Base-by-base conservation (phyloP, 2,113 vertebrate species). In the Holacanthus passer region DNA sequence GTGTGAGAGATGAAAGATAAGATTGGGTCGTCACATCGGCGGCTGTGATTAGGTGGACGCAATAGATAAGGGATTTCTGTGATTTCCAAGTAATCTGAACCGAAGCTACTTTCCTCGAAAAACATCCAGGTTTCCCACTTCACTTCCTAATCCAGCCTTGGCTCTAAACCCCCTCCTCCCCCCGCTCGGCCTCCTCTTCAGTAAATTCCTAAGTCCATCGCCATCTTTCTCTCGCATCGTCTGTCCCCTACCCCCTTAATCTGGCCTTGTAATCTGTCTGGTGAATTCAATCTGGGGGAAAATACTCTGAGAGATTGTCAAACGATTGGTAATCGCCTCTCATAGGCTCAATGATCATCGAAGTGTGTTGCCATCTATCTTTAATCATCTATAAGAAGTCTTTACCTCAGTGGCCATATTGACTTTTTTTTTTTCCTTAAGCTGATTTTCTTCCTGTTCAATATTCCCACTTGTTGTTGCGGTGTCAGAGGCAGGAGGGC, bases 231-330 rank as follows among this genome's bases (percentile, higher is more conserved):
- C 75, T 77, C 6, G 9, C 82, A 66, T 84, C 22, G 73, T 74
- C 82, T 39, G 24, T 20, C 65, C 63, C 52, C 45, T 77, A 73
- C 47, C 20, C 73, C 52, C 75, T 75, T 93, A 92, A 93, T 93
- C 91, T 86, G 79, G 17, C 0, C 13, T 65, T 58, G 55, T 89
- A 94, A 93, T 94, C 93, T 89, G 85, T 89, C 88, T 92, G 83
- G 79, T 89, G 83, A 89, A 90, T 90, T 90, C 75, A 92, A 93
- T 93, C 88, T 85, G 74, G 71, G 74, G 69, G 52, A 37, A 39
- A 81, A 88, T 73, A 76, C 72, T 74, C 72, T 24, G 32, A 47
- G 82, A 87, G 88, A 86, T 86, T 80, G 81, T 77, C 78, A 70
- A 79, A 65, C 12, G 55, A 64, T 68, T 82, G 47, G 58, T 92